Evolutionary conservation across 1,140 invertebrate genomes (phyloP), one percentile per base, ranked within the genome.

Genomic region (Nebria ingens): DNA sequence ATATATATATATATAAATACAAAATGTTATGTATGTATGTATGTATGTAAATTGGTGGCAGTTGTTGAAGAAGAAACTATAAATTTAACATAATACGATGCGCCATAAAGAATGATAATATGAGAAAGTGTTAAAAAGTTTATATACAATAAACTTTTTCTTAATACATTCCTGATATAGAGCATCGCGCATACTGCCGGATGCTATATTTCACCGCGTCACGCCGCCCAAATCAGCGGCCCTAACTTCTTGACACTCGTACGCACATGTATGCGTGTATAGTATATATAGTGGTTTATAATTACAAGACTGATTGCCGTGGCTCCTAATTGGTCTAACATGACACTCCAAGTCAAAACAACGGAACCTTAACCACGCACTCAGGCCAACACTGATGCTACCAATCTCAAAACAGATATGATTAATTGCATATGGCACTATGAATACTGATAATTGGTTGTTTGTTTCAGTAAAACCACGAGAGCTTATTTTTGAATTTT

Each of bases 181-280:
- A n/a, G n/a, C n/a, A n/a, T n/a, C n/a, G n/a, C n/a, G n/a, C n/a
- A n/a, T n/a, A 34, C 25, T 17, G 40, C 40, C 40, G 40, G 40
- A 45, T 45, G 40, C 40, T 17, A 45, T 45, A 45, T 45, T 45
- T 45, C 40, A 45, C 6, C 9, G 40, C 40, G 40, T 45, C 40
- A 17, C 17, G 17, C 9, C 40, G 40, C 40, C 40, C 40, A 45
- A 45, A 34, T n/a, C n/a, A 34, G 25, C 25, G 25, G 6, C 25
- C 25, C 25, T 9, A 34, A 6, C 6, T 34, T 9, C 6, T 34
- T 49, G 6, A 49, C 9, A 51, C 50, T 20, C 50, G 3, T 4
- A 20, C 50, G 15, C 15, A 51, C 50, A 51, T 20, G 2, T 20
- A 51, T 51, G 9, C 50, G 21, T 51, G 17, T 21, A 19, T 51